These are phyloP conservation scores for Lithophane ornitopus DNA, from an alignment of 2,888 invertebrate genomes.

Conservation along the genomic window DNA sequence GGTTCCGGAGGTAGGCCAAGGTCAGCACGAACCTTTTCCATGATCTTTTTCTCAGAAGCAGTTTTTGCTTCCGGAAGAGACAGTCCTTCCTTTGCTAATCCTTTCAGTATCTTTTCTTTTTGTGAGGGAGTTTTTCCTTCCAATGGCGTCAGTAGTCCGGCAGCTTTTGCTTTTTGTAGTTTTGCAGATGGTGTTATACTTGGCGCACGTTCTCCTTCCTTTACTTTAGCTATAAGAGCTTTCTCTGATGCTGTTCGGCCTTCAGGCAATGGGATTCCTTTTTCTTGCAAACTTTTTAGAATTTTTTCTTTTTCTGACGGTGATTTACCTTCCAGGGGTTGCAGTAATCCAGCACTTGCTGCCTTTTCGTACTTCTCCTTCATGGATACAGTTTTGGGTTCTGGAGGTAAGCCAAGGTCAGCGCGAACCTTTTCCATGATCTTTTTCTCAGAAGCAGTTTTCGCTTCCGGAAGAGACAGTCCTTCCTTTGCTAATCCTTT, in stretches of 20 bases:
- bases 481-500: not conserved
- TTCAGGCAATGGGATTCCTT: not conserved
- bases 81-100: conserved; percentile 59
- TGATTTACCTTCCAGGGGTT: not conserved
- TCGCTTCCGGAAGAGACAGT: not conserved
- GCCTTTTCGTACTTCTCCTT: not conserved
- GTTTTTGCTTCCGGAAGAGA: conserved; percentile 23
- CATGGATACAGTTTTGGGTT: not conserved
- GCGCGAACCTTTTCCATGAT: not conserved
- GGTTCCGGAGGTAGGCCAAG: conserved; percentile 14
- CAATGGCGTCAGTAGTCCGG: fast-evolving
- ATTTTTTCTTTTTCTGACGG: not conserved
- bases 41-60: not conserved
- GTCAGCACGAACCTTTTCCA: not conserved
- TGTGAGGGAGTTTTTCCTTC: not conserved
- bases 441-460: not conserved
- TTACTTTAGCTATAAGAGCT: not conserved
- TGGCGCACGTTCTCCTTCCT: fast-evolving
- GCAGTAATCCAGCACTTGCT: not conserved
- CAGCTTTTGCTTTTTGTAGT: not conserved
- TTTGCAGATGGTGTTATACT: fast-evolving
- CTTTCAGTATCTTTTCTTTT: conserved; percentile 62
- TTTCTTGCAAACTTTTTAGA: not conserved
- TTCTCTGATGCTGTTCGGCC: not conserved
- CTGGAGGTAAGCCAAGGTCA: not conserved